Evolutionary conservation across 2,797 vertebrate genomes (phyloP).

Genomic region (Sebastes paucispinis): DNA sequence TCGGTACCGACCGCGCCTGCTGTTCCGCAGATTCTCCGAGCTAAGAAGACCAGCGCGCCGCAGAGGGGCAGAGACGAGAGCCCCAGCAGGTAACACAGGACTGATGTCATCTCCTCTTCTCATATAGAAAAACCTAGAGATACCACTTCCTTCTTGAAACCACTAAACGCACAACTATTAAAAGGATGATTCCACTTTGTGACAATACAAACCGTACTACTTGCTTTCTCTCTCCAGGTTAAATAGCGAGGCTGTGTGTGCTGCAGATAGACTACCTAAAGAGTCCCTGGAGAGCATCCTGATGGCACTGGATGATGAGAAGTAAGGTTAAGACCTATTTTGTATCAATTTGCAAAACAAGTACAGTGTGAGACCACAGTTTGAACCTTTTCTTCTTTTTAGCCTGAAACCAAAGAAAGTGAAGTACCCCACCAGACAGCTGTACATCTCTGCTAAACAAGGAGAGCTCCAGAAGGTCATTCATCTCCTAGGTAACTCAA

Average conservation of each 20-base stretch:
- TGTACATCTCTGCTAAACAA: conserved; percentile 93
- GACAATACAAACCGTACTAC: neutral
- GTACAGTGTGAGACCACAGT: neutral
- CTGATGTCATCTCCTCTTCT: neutral
- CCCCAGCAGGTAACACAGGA: conserved; percentile 78
- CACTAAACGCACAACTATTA: neutral
- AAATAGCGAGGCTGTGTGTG: conserved; percentile 42
- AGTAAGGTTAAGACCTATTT: conserved; percentile 79
- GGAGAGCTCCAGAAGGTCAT: conserved; percentile 96
- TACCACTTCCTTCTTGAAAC: neutral
- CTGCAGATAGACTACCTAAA: conserved; percentile 82
- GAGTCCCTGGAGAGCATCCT: conserved; percentile 93
- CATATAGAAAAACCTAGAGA: neutral
- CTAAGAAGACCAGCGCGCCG: conserved; percentile 81
- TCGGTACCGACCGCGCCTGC: conserved; percentile 60
- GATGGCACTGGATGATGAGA: conserved; percentile 92
- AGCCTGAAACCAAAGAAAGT: conserved; percentile 90
- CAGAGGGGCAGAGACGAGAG: conserved; percentile 85
- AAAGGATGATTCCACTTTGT: neutral
- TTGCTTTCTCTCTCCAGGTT: conserved; percentile 37
- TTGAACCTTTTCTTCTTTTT: conserved; percentile 6
- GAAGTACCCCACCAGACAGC: conserved; percentile 91
- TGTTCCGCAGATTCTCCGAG: conserved; percentile 75
- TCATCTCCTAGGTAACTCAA: conserved; percentile 89
- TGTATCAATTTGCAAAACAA: neutral